Conservation (phyloP, 2,888 invertebrate genomes). For the Aquatica leii region DNA sequence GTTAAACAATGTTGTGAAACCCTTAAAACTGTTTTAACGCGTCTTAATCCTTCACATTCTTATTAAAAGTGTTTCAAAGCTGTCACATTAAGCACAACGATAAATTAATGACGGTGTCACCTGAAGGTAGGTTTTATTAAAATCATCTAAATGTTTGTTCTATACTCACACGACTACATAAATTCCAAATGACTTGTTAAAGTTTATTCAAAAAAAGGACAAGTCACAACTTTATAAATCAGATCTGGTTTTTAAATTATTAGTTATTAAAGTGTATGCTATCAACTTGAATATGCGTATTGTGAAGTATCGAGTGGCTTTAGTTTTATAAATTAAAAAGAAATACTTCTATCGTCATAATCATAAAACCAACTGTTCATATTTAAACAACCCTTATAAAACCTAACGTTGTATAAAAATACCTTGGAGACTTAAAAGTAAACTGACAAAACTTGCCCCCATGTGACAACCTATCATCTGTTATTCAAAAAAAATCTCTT, state of each 20-base stretch:
- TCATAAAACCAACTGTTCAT: slow-evolving; percentile 28
- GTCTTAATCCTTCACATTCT: slow-evolving; percentile 18
- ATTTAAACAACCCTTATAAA: slow-evolving; percentile 20
- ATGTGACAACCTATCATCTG: slow-evolving; percentile 6
- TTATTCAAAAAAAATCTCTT: slow-evolving; percentile 6
- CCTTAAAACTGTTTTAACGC: neutral
- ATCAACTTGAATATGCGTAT: slow-evolving; percentile 2
- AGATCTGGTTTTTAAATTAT: slow-evolving; percentile 22
- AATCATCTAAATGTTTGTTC: slow-evolving; percentile 3
- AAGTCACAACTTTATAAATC: slow-evolving; percentile 22
- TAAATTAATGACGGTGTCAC: slow-evolving; percentile 20
- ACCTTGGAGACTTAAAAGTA: slow-evolving; percentile 27
- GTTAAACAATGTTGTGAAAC: neutral
- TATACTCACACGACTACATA: too few species aligned
- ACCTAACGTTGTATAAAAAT: slow-evolving; percentile 14
- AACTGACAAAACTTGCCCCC: slow-evolving; percentile 29
- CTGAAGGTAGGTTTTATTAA: slow-evolving; percentile 22
- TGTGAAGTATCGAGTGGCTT: neutral
- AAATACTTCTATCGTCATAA: slow-evolving; percentile 1
- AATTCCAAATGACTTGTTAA: too few species aligned
- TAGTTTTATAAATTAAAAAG: neutral
- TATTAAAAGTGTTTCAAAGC: slow-evolving; percentile 16
- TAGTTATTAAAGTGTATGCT: slow-evolving; percentile 25
- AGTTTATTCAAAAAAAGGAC: neutral
- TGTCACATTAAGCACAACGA: slow-evolving; percentile 22